Evolutionary conservation across 2,888 invertebrate genomes (phyloP).

Genomic region (Drosophila dives): DNA sequence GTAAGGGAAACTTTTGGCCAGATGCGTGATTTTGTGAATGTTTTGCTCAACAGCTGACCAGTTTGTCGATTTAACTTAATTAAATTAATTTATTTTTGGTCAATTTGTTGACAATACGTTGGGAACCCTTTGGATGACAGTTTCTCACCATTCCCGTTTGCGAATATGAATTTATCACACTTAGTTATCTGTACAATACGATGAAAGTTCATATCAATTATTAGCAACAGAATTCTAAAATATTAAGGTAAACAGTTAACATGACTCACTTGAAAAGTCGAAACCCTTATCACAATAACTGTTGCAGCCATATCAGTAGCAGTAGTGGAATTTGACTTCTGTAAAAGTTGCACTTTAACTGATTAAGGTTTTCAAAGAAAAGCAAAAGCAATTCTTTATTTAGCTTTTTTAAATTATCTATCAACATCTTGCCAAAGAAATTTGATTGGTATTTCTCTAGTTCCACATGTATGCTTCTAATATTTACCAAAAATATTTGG

Average conservation of each 20-base stretch:
- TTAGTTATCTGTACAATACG: constrained; percentile 14
- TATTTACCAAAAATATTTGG: neutral
- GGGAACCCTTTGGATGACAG: constrained; percentile 37
- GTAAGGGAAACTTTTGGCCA: constrained; percentile 22
- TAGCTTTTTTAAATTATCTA: neutral
- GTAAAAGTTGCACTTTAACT: neutral
- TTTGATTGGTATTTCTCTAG: neutral
- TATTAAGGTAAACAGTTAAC: neutral
- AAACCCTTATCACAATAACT: neutral
- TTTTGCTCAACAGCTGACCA: constrained; percentile 20
- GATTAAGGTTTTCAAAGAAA: neutral
- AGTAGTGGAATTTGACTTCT: neutral
- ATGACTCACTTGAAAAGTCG: neutral
- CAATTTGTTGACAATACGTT: constrained; percentile 21
- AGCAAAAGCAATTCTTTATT: neutral
- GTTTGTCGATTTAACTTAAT: constrained; percentile 22
- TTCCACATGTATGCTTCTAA: no score
- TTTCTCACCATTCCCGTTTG: constrained; percentile 34
- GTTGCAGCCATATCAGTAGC: neutral
- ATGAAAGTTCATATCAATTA: constrained; percentile 3
- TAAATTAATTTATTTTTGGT: constrained; percentile 35
- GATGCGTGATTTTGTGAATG: constrained; percentile 23
- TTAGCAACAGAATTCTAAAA: constrained; percentile 6
- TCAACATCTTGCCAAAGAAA: neutral
- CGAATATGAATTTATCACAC: constrained; percentile 22